Conservation (phyloP, 2,888 invertebrate genomes). For the Hirtodrosophila histrioides region DNA sequence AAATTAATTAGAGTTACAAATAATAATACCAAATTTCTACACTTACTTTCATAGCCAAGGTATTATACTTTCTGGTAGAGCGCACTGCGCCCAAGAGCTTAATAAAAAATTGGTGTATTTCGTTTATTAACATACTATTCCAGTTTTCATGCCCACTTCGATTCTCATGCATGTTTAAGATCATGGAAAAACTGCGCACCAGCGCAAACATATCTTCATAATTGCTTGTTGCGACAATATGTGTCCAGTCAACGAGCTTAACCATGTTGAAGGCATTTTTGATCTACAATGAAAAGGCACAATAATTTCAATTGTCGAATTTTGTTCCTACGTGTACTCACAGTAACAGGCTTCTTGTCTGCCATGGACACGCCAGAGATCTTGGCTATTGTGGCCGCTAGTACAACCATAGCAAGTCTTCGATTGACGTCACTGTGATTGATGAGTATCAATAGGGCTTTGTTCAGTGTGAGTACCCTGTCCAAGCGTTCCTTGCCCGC, state of each 20-base stretch:
- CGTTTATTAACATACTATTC: conserved; percentile 14
- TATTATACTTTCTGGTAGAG: neutral
- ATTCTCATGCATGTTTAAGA: conserved; percentile 34
- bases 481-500: conserved; percentile 27
- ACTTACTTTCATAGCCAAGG: conserved; percentile 54
- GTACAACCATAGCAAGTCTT: conserved; percentile 31
- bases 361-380: conserved; percentile 18
- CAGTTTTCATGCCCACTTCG: conserved; percentile 36
- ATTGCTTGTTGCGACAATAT: conserved; percentile 10
- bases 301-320: too few species aligned
- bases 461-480: conserved; percentile 31
- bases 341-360: conserved; percentile 7
- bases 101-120: conserved; percentile 46
- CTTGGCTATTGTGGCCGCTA: conserved; percentile 43
- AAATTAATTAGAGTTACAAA: neutral
- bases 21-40: too few species aligned
- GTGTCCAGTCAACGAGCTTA: conserved; percentile 46
- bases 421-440: neutral
- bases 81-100: conserved; percentile 27
- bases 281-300: conserved; percentile 22
- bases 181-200: conserved; percentile 46
- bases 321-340: conserved; percentile 18
- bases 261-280: conserved; percentile 42
- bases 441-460: conserved; percentile 34
- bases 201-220: conserved; percentile 44